These are phyloP conservation scores for Ladona fulva DNA, from an alignment of 1,140 invertebrate species.

Conservation along the genomic window DNA sequence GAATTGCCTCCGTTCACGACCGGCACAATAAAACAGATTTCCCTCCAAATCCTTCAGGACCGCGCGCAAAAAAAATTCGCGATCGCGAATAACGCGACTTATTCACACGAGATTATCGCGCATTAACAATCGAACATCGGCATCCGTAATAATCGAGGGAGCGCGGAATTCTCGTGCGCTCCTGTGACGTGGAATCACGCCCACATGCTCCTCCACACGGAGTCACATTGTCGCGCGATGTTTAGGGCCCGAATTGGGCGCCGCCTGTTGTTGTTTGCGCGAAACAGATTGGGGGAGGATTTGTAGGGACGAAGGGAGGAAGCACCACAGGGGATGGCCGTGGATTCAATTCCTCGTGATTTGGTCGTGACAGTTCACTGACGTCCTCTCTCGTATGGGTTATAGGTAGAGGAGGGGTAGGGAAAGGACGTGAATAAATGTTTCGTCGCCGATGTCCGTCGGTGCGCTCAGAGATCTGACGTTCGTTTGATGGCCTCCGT, in stretches of 20 bases:
- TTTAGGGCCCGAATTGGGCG: background rate
- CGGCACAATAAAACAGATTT: too few species aligned
- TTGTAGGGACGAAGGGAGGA: background rate
- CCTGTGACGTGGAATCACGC: background rate
- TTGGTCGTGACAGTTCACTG: slow-evolving; percentile 3
- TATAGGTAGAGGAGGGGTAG: background rate
- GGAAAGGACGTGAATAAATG: background rate
- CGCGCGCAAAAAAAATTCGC: too few species aligned
- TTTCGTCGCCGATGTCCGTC: background rate
- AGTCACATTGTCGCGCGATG: background rate
- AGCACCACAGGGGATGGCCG: background rate
- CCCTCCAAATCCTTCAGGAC: too few species aligned
- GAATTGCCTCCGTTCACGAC: too few species aligned
- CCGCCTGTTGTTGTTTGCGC: background rate
- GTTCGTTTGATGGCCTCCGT: background rate
- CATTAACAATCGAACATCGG: too few species aligned
- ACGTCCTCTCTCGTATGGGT: background rate
- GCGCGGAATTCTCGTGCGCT: too few species aligned
- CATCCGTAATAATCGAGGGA: too few species aligned
- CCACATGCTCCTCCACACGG: background rate
- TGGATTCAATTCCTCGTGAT: background rate
- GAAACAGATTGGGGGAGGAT: background rate
- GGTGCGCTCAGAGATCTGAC: background rate
- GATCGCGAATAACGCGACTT: too few species aligned
- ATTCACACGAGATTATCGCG: too few species aligned